phyloP scores from a whole-genome alignment of 2,888 invertebrate genomes.

The Trissonchulus sp. region DNA sequence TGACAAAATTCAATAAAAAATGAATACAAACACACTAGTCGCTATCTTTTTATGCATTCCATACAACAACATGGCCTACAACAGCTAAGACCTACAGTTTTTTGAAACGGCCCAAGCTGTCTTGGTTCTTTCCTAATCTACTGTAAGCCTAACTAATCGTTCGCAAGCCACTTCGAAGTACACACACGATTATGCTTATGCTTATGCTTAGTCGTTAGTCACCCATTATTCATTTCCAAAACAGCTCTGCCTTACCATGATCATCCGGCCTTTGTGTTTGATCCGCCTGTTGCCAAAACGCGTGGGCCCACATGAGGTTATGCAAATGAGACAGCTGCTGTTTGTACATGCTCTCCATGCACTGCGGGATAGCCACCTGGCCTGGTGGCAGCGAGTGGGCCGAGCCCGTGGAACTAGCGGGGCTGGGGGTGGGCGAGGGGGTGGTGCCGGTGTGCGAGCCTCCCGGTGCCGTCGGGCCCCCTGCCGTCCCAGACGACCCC shows the following conservation, averaged over 20 bases:
- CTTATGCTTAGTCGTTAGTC: too few relatives aligned
- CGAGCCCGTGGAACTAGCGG: constrained; percentile 28
- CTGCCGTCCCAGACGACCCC: not conserved
- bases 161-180: too few relatives aligned
- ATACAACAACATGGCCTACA: too few relatives aligned
- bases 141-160: too few relatives aligned
- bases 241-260: constrained; percentile 13
- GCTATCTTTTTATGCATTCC: too few relatives aligned
- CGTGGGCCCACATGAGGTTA: constrained; percentile 25
- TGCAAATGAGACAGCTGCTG: constrained; percentile 29
- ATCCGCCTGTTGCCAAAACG: constrained; percentile 26
- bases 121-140: too few relatives aligned
- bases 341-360: constrained; percentile 27
- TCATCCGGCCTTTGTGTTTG: constrained; percentile 17
- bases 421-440: constrained; percentile 29
- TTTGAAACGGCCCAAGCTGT: too few relatives aligned
- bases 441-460: not conserved
- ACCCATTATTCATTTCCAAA: not conserved
- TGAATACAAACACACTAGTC: too few relatives aligned
- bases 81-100: too few relatives aligned
- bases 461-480: not conserved
- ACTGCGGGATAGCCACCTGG: constrained; percentile 29
- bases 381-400: constrained; percentile 27
- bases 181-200: too few relatives aligned
- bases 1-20: too few relatives aligned